Conservation (phyloP, 2,797 vertebrate species). For the Melanotaenia pygmaea region DNA sequence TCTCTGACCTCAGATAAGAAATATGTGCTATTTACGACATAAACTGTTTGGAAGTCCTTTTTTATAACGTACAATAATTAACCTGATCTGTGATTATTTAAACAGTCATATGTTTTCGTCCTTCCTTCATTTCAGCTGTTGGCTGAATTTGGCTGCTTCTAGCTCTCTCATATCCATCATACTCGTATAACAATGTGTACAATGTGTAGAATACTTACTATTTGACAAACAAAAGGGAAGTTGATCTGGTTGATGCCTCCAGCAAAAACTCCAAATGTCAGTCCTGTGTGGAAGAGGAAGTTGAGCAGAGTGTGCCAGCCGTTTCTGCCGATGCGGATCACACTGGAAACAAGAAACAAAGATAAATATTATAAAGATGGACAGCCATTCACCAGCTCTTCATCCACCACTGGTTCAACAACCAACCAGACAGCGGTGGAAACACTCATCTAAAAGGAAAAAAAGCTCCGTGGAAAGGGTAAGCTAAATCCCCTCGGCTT, state of each 20-base stretch:
- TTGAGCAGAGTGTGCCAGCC: constrained; percentile 96
- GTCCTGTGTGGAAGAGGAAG: constrained; percentile 92
- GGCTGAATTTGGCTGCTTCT: too few species aligned
- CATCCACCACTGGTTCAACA: not conserved
- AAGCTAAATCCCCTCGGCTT: too few species aligned
- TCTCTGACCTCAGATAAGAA: too few species aligned
- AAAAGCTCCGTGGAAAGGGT: too few species aligned
- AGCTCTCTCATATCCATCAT: not conserved
- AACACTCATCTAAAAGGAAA: too few species aligned
- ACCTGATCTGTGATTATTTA: too few species aligned
- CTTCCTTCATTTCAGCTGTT: too few species aligned
- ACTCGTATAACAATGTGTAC: not conserved
- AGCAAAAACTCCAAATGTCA: constrained; percentile 93
- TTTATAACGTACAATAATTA: too few species aligned
- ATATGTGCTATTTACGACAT: too few species aligned
- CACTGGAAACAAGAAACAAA: constrained; percentile 75
- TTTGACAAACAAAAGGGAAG: constrained; percentile 91
- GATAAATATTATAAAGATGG: constrained; percentile 8
- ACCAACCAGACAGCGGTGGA: not conserved
- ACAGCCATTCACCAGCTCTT: not conserved
- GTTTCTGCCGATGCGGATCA: constrained; percentile 93
- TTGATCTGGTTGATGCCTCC: constrained; percentile 95
- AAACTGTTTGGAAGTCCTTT: too few species aligned
- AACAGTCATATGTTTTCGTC: too few species aligned
- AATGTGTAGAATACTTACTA: constrained; percentile 81